Base-by-base conservation (phyloP, 2,888 invertebrate species). In the Papilio gigon region DNA sequence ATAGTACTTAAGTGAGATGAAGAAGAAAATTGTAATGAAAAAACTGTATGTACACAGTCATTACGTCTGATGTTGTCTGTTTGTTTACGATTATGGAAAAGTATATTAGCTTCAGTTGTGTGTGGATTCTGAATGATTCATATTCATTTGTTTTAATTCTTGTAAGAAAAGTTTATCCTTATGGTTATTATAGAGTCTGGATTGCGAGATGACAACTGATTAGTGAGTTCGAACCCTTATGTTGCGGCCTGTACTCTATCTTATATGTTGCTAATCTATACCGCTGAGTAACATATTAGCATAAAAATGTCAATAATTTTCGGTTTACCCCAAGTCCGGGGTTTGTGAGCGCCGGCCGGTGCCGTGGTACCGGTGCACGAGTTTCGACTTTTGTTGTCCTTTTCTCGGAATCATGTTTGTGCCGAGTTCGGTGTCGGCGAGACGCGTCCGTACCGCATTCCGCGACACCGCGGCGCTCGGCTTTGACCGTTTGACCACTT, bases 391-490 rank as follows among this genome's bases (percentile, higher is more conserved):
- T 65, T 35, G 44, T 56, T 71, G 68, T 74, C 67, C 68, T 81
- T 80, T 85, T 81, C 84, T 83, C 79, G 76, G 85, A 85, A 87
- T 84, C 82, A 78, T 79, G 84, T 83, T 84, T 83, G 80, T 84
- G 80, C 79, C 79, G 80, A 83, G 86, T 83, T 80, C 78, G 80
- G 80, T 83, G 85, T 84, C 83, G 81, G 76, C 76, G 78, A 77
- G 80, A 76, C 81, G 82, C 82, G 82, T 80, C 81, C 80, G 80
- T 80, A 80, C 85, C 85, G 80, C 90, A 90, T 90, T 90, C 90
- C 89, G 80, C 90, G 90, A 81, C 89, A 81, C 72, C 73, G 78
- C 77, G 90, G 88, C 90, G 89, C 81, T 84, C 70, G 75, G 75
- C 77, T 80, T 80, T 81, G 82, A 84, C 83, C 83, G 82, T 81